Evolutionary conservation across 2,797 vertebrate species (phyloP).

Genomic region (Odontamblyopus rebecca): DNA sequence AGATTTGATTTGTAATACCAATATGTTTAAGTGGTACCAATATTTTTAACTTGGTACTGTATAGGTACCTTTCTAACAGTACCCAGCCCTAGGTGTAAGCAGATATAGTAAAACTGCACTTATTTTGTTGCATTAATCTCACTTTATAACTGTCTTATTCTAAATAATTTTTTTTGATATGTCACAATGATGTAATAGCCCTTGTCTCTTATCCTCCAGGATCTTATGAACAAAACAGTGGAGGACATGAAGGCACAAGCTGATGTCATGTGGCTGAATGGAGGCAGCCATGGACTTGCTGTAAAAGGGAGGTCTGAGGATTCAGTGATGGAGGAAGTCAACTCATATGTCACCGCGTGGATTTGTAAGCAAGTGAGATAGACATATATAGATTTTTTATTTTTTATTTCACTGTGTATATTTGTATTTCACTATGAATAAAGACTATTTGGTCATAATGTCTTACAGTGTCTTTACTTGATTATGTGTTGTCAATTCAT

Average conservation of each 20-base stretch:
- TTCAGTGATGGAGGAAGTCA: slow-evolving; percentile 86
- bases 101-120: no score
- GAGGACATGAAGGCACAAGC: slow-evolving; percentile 81
- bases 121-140: no score
- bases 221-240: slow-evolving; percentile 76
- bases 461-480: not conserved
- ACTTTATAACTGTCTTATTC: no score
- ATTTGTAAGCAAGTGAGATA: slow-evolving; percentile 67
- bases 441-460: slow-evolving; percentile 13
- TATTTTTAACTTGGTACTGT: no score
- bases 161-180: not conserved
- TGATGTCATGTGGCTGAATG: slow-evolving; percentile 86
- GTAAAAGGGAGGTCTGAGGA: slow-evolving; percentile 83
- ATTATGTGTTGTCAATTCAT: not conserved
- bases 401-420: not conserved
- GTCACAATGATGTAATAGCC: not conserved
- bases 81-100: no score
- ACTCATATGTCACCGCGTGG: slow-evolving; percentile 82
- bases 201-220: slow-evolving; percentile 64
- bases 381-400: not conserved
- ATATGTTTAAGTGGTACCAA: no score
- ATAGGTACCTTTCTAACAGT: no score
- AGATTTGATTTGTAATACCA: no score
- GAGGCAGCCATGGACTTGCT: slow-evolving; percentile 86
- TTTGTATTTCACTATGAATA: slow-evolving; percentile 21